phyloP scores from a whole-genome alignment of 2,113 vertebrate species.

The Zosterops borbonicus region DNA sequence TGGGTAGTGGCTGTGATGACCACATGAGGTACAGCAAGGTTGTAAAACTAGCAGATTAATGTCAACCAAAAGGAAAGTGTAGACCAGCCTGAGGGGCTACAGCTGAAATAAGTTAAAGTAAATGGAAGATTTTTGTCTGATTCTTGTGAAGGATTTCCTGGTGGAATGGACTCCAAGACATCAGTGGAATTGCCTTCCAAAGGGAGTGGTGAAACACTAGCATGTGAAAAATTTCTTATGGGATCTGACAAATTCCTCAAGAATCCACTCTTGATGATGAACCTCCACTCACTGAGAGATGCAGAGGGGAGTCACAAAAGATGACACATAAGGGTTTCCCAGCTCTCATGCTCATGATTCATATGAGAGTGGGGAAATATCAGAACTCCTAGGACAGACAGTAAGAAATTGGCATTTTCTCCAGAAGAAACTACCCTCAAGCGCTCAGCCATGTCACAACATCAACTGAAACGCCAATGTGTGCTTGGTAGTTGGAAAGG shows the following conservation, averaged over 20 bases:
- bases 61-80: not conserved
- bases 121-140: not conserved
- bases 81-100: not conserved
- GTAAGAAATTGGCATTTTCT: slow-evolving; percentile 40
- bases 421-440: slow-evolving; percentile 1
- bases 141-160: not conserved
- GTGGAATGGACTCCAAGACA: not conserved
- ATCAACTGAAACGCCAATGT: not conserved
- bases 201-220: not conserved
- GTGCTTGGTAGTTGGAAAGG: not conserved
- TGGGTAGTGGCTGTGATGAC: not conserved
- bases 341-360: slow-evolving; percentile 41
- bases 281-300: not conserved
- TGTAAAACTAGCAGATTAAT: not conserved
- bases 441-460: slow-evolving; percentile 1
- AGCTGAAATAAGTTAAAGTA: not conserved
- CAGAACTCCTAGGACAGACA: not conserved
- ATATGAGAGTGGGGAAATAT: slow-evolving; percentile 21
- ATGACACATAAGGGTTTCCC: slow-evolving; percentile 35
- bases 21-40: not conserved
- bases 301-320: not conserved
- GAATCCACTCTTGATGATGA: not conserved
- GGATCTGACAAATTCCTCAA: not conserved
- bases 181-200: not conserved
- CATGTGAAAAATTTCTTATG: not conserved